Evolutionary conservation across 2,888 invertebrate species (phyloP).

Genomic region (Scaptomyza flava): DNA sequence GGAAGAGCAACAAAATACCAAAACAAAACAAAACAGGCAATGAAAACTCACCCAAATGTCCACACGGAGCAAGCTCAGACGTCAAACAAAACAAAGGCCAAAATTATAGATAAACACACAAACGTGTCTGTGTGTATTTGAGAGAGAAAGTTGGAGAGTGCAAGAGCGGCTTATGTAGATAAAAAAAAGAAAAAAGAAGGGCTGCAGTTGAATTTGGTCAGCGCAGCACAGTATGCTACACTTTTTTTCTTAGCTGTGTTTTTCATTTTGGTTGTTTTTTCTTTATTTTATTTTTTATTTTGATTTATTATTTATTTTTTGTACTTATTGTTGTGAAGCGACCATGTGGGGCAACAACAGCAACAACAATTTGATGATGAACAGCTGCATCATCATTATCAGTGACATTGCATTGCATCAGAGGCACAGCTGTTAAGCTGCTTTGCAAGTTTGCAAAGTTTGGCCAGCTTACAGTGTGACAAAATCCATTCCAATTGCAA

Average conservation of each 20-base stretch:
- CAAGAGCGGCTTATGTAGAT: conserved; percentile 8
- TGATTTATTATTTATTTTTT: neutral
- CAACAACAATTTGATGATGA: conserved; percentile 13
- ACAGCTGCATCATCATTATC: conserved; percentile 10
- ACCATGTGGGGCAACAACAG: conserved; percentile 17
- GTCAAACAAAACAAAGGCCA: conserved; percentile 22
- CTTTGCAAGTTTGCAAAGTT: conserved; percentile 27
- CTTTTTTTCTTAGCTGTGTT: conserved; percentile 18
- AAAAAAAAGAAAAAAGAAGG: conserved; percentile 4
- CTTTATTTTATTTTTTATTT: neutral
- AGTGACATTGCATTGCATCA: conserved; percentile 33
- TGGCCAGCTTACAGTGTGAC: conserved; percentile 24
- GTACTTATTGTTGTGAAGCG: conserved; percentile 14
- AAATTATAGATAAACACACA: conserved; percentile 38
- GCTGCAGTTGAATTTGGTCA: conserved; percentile 41
- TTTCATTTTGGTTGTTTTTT: conserved; percentile 2
- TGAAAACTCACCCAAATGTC: conserved; percentile 7
- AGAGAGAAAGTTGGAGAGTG: neutral
- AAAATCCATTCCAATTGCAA: neutral
- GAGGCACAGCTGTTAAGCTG: conserved; percentile 39
- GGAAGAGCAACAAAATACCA: conserved; percentile 18
- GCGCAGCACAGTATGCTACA: conserved; percentile 51
- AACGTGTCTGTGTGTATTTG: too few relatives aligned
- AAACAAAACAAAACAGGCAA: neutral
- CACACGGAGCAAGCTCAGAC: conserved; percentile 4